A percentile compares a stretch with the other conserved stretches of the same genome.
These are phyloP conservation scores for Melolontha melolontha DNA, from an alignment of 2,888 invertebrate genomes.

Conservation along the genomic window DNA sequence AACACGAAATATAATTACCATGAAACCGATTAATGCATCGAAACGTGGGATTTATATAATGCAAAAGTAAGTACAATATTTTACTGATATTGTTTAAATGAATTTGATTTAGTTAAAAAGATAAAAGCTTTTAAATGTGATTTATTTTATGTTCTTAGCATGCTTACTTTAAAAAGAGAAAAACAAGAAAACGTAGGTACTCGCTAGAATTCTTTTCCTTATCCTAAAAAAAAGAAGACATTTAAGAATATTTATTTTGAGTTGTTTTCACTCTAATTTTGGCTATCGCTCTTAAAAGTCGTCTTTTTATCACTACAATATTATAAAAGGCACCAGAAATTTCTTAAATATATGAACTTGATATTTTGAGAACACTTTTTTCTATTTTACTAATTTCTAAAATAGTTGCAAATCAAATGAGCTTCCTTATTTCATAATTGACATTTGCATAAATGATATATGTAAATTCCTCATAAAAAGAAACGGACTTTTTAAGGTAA, in stretches of 20 bases:
- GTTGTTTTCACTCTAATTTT: background rate
- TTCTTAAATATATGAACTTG: conserved; percentile 12
- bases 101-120: conserved; percentile 10
- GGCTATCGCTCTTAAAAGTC: conserved; percentile 23
- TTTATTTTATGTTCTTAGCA: conserved; percentile 56
- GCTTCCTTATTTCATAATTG: too few relatives aligned
- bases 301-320: conserved; percentile 25
- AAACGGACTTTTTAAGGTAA: too few relatives aligned
- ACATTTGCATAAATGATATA: too few relatives aligned
- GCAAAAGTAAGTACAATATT: conserved; percentile 27
- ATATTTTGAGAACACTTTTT: conserved; percentile 5
- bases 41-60: too few relatives aligned
- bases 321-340: background rate
- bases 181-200: conserved; percentile 65
- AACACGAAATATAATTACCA: too few relatives aligned
- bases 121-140: conserved; percentile 40
- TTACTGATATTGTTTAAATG: conserved; percentile 34
- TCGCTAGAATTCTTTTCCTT: conserved; percentile 31
- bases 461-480: too few relatives aligned
- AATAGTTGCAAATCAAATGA: background rate
- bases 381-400: background rate
- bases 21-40: too few relatives aligned
- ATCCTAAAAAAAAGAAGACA: conserved; percentile 27
- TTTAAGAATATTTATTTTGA: conserved; percentile 14
- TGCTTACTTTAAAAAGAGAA: conserved; percentile 66